Conservation (phyloP, 2,797 vertebrate species). For the Thalassophryne amazonica region DNA sequence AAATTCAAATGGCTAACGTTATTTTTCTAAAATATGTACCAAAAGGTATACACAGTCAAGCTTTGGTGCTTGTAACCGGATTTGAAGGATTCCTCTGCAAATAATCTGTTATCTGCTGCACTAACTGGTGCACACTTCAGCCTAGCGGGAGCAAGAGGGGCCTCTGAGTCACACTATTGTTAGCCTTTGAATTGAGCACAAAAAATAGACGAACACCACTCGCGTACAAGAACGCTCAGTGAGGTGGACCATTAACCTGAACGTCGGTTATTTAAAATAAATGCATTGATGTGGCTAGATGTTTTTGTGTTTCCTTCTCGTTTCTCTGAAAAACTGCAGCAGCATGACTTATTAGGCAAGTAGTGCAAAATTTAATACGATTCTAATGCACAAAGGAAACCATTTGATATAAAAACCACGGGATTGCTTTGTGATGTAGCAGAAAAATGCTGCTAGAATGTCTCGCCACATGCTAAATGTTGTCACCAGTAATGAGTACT, state of each 20-base stretch:
- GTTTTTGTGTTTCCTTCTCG: background rate
- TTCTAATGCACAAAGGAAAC: slow-evolving; percentile 4
- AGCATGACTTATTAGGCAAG: background rate
- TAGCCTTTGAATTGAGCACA: slow-evolving; percentile 22
- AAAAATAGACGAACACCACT: slow-evolving; percentile 16
- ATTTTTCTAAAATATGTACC: too few relatives aligned
- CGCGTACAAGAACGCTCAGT: slow-evolving; percentile 18
- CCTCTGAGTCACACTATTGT: slow-evolving; percentile 24
- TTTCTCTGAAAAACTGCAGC: background rate
- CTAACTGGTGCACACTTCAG: too few relatives aligned
- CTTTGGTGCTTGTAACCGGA: too few relatives aligned
- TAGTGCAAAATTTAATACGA: background rate
- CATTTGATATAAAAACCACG: background rate
- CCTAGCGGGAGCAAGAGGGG: slow-evolving; percentile 12
- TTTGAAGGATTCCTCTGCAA: too few relatives aligned
- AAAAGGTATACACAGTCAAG: too few relatives aligned
- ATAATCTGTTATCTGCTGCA: too few relatives aligned
- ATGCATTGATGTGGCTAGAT: background rate
- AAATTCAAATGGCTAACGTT: too few relatives aligned
- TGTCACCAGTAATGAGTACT: too few relatives aligned
- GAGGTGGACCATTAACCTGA: background rate
- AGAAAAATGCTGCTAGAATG: too few relatives aligned
- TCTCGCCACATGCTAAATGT: too few relatives aligned
- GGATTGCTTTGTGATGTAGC: background rate
- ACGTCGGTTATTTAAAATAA: background rate